Conservation (phyloP, 2,113 vertebrate genomes). For the Paramisgurnus dabryanus region DNA sequence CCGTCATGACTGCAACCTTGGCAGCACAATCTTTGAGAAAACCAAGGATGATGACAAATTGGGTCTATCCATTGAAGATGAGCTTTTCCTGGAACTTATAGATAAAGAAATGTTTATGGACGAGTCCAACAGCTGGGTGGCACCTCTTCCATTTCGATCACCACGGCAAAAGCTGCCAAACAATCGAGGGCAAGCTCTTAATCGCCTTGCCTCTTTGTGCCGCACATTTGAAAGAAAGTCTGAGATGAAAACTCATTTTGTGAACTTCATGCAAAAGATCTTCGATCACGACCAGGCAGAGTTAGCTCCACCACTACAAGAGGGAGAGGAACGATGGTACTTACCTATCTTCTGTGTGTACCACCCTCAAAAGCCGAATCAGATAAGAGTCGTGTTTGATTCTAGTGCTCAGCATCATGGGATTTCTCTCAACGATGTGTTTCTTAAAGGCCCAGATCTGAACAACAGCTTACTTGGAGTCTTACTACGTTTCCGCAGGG, state of each 20-base stretch:
- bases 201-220: not conserved
- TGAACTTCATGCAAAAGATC: not conserved
- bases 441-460: too few relatives aligned
- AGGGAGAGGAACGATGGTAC: conserved; percentile 38
- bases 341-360: too few relatives aligned
- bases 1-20: too few relatives aligned
- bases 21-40: not conserved
- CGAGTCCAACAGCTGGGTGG: conserved; percentile 13
- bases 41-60: conserved; percentile 21
- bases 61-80: conserved; percentile 3
- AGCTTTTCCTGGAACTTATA: conserved; percentile 17
- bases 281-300: conserved; percentile 5
- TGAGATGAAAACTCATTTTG: not conserved
- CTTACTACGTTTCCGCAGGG: too few relatives aligned
- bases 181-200: not conserved
- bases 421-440: too few relatives aligned
- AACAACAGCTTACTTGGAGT: too few relatives aligned
- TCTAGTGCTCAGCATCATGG: too few relatives aligned
- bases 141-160: not conserved
- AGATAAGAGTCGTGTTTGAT: too few relatives aligned
- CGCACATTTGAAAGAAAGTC: too few relatives aligned
- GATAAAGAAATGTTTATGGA: conserved; percentile 35
- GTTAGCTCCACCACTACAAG: conserved; percentile 36
- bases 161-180: not conserved
- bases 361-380: too few relatives aligned